Evolutionary conservation across 1,140 invertebrate genomes (phyloP).

Genomic region (Hycleus cichorii): DNA sequence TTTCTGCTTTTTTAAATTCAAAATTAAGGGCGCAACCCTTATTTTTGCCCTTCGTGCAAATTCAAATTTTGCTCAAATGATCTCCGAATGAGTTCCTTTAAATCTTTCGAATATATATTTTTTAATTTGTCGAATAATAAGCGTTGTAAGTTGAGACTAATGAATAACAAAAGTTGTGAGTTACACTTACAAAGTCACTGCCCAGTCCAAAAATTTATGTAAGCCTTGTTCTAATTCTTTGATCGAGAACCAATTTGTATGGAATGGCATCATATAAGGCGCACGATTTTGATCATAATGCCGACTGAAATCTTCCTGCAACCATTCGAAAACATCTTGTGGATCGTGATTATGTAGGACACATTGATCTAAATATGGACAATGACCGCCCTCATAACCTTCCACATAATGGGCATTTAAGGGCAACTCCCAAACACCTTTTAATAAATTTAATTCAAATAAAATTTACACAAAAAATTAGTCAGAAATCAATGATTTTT

Average conservation of each 20-base stretch:
- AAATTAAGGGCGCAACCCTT: no score
- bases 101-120: no score
- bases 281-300: slow-evolving; percentile 82
- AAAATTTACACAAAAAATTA: background rate
- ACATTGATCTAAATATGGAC: slow-evolving; percentile 88
- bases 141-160: background rate
- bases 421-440: slow-evolving; percentile 85
- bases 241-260: slow-evolving; percentile 92
- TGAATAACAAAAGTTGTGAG: slow-evolving; percentile 16
- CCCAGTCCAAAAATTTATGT: slow-evolving; percentile 81
- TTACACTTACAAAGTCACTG: slow-evolving; percentile 60
- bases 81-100: no score
- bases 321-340: slow-evolving; percentile 82
- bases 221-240: slow-evolving; percentile 76
- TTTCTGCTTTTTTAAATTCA: no score
- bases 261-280: slow-evolving; percentile 90
- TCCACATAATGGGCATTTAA: slow-evolving; percentile 87
- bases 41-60: no score
- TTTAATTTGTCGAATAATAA: no score
- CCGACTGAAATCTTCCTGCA: slow-evolving; percentile 82
- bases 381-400: slow-evolving; percentile 83
- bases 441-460: slow-evolving; percentile 39
- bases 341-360: slow-evolving; percentile 83
- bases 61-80: no score
- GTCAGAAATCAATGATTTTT: slow-evolving; percentile 38